Conservation (phyloP, 1,140 invertebrate species). For the Pachyrhynchus sulphureomaculatus region DNA sequence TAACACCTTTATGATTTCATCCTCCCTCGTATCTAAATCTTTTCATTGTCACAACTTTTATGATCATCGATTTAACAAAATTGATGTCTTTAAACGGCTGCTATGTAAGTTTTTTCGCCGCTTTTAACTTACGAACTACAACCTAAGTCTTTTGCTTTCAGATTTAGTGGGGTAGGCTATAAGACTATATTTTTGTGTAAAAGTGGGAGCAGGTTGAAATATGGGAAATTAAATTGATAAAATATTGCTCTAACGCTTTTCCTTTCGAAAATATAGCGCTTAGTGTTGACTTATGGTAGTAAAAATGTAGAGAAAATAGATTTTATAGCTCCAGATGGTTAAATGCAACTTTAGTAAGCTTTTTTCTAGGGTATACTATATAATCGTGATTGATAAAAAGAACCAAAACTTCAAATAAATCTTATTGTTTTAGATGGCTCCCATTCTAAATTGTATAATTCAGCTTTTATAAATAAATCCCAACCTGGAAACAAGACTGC, state of each 20-base stretch:
- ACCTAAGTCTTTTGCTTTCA: constrained; percentile 9
- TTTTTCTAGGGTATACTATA: no score
- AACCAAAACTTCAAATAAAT: no score
- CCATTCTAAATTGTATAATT: no score
- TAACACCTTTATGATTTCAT: not conserved
- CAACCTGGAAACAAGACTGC: no score
- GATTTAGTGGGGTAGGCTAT: constrained; percentile 1
- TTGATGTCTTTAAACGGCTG: not conserved
- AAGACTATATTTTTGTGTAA: constrained; percentile 6
- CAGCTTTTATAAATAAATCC: no score
- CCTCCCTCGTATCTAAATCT: not conserved
- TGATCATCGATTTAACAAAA: constrained; percentile 9
- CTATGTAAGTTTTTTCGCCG: not conserved
- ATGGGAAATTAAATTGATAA: constrained; percentile 6
- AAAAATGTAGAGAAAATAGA: no score
- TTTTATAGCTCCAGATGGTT: no score
- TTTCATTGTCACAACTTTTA: not conserved
- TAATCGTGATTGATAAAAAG: no score
- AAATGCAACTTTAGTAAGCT: no score
- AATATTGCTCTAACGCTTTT: not conserved
- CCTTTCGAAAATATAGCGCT: no score
- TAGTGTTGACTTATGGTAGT: no score
- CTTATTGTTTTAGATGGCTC: no score
- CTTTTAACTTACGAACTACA: constrained; percentile 14
- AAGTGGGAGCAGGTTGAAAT: constrained; percentile 2